Evolutionary conservation across 2,113 vertebrate species (phyloP).

Genomic region (Oxyura jamaicensis): DNA sequence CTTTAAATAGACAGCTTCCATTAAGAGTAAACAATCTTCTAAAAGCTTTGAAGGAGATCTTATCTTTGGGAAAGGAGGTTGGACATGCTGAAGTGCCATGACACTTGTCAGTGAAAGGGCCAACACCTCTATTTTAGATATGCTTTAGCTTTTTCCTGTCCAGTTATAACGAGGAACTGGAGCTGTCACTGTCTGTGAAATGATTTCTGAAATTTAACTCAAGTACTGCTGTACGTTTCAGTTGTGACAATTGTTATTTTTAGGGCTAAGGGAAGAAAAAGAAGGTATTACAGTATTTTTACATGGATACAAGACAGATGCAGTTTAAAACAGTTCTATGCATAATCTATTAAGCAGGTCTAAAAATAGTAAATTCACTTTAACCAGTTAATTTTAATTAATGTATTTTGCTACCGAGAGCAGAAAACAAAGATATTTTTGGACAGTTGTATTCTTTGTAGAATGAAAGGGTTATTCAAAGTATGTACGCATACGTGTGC

Average conservation of each 20-base stretch:
- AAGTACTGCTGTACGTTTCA: neutral
- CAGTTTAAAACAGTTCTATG: neutral
- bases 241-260: conserved; percentile 55
- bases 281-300: neutral
- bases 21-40: neutral
- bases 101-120: conserved; percentile 26
- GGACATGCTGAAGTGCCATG: neutral
- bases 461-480: neutral
- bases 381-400: neutral
- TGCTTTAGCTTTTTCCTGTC: neutral
- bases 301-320: neutral
- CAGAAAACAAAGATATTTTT: neutral
- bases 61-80: neutral
- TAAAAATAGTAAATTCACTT: neutral
- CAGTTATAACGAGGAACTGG: conserved; percentile 9
- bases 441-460: neutral
- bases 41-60: neutral
- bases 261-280: conserved; percentile 7
- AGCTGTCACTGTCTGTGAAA: conserved; percentile 7
- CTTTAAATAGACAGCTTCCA: conserved; percentile 3
- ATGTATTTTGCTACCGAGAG: neutral
- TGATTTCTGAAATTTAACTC: conserved; percentile 39
- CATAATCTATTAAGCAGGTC: neutral
- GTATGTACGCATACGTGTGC: accelerated
- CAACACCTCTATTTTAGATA: conserved; percentile 42